Percentiles rank a stretch among this genome's conserved stretches.
Evolutionary conservation across 2,888 invertebrate genomes (phyloP).

Genomic region (Caenorhabditis virilis): DNA sequence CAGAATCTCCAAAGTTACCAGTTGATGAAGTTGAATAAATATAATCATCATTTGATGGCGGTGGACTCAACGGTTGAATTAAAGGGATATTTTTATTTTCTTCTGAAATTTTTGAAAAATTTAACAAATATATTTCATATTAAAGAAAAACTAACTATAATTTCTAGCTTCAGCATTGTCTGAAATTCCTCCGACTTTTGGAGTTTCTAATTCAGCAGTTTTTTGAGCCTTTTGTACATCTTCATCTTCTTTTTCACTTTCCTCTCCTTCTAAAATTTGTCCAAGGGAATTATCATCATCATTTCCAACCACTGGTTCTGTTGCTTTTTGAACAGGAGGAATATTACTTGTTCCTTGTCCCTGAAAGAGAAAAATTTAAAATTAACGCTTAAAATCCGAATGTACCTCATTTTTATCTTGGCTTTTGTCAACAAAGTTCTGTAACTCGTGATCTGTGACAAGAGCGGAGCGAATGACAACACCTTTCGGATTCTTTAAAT

Average conservation of each 20-base stretch:
- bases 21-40: constrained; percentile 14
- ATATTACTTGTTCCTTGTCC: constrained; percentile 3
- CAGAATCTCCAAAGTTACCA: constrained; percentile 16
- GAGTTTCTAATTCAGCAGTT: not conserved
- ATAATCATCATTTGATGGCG: constrained; percentile 28
- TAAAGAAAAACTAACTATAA: not conserved
- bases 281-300: not conserved
- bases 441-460: constrained; percentile 25
- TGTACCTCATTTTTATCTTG: too few species aligned
- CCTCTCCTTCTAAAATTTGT: not conserved
- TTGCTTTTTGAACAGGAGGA: too few species aligned
- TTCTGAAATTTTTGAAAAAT: too few species aligned
- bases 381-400: too few species aligned
- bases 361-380: not conserved
- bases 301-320: too few species aligned
- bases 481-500: constrained; percentile 27
- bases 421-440: constrained; percentile 18
- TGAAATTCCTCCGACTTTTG: not conserved
- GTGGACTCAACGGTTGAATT: constrained; percentile 14
- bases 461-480: constrained; percentile 21
- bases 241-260: not conserved
- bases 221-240: not conserved
- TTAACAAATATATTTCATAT: not conserved
- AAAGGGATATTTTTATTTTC: not conserved
- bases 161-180: not conserved